These are phyloP conservation scores for Lagopus muta DNA, from an alignment of 2,113 vertebrate species.

Conservation along the genomic window DNA sequence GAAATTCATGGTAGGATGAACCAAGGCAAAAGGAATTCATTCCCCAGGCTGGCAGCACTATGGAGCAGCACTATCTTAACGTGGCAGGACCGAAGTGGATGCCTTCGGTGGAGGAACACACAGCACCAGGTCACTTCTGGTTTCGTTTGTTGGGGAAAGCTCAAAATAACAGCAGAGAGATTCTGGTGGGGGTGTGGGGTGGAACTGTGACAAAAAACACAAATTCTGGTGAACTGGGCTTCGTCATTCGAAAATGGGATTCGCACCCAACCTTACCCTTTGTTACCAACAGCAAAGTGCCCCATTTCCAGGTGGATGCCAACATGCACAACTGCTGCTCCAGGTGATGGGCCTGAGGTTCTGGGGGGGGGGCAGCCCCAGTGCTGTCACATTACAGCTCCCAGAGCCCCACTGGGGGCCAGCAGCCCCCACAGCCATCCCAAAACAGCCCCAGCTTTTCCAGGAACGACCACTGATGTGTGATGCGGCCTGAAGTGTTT, in stretches of 20 bases:
- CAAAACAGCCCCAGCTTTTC: not conserved
- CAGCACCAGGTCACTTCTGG: slow-evolving; percentile 21
- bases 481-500: not conserved
- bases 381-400: not conserved
- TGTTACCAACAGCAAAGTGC: not conserved
- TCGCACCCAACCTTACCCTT: not conserved
- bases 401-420: accelerated
- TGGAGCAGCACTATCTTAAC: not conserved
- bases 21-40: not conserved
- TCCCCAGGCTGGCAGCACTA: not conserved
- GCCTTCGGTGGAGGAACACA: not conserved
- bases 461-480: not conserved
- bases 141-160: slow-evolving; percentile 46
- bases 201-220: slow-evolving; percentile 18
- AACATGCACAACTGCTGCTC: not conserved
- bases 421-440: not conserved
- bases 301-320: not conserved
- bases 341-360: not conserved
- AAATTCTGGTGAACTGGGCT: slow-evolving; percentile 30
- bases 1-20: not conserved
- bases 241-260: not conserved
- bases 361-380: not conserved
- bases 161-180: slow-evolving; percentile 37
- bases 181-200: not conserved
- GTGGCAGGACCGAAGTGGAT: not conserved